Evolutionary conservation across 1,140 invertebrate genomes (phyloP), one percentile per base, ranked within the genome.

Genomic region (Lasioglossum baleicum): DNA sequence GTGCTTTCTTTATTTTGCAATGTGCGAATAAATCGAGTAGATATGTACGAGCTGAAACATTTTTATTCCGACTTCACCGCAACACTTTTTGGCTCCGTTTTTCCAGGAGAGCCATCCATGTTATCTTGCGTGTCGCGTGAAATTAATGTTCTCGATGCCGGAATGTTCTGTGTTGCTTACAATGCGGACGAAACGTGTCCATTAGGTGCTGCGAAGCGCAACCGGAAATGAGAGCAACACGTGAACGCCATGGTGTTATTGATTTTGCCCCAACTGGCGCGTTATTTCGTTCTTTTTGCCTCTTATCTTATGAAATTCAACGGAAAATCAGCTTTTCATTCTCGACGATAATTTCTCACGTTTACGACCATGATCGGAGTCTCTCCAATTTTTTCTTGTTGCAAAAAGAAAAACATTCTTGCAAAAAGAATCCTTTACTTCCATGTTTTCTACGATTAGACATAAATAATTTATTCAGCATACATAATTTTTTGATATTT

Each of bases 171-270:
- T 15, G 60, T 31, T 42, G 8, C 51, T 51, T 40, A 2, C 6
- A n/a, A n/a, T n/a, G 1, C 11, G 22, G 26, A 44, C 15, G 11
- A 68, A 58, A 68, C 26, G 10, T 63, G 48, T 63, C 22, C 35
- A 22, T 81, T 40, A 35, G 77, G 69, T n/a, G 51, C 7, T 35
- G 58, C 26, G 60, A 48, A 82, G 58, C 81, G 51, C 63, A 51
- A 78, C 65, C 63, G 79, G 79, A 83, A 88, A 84, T 72, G 83
- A 85, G 75, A 86, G 77, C 87, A 89, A 88, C 86, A 84, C 74
- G 67, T 86, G 85, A 88, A 70, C 82, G 66, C 75, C 75, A 82
- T 77, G 79, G 53, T 73, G 80, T 85, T 76, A 88, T 88, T 87
- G 87, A 87, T 89, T 85, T 81, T 68, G 35, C 69, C 69, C 75